phyloP scores from a whole-genome alignment of 1,140 invertebrate genomes.

The Danaus melanippus region DNA sequence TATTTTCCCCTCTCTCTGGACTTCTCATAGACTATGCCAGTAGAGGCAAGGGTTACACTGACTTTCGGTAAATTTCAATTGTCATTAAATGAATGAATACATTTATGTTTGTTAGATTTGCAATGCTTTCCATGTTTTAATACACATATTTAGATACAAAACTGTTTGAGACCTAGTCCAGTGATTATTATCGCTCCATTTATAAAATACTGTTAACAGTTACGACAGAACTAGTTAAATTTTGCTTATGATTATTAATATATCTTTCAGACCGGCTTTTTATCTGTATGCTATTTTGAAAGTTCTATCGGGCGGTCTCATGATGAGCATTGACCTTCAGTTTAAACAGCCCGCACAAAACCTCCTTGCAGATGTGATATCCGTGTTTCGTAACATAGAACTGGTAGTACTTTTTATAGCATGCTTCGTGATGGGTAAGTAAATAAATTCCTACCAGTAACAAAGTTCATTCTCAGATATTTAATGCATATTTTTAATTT shows the following conservation, averaged over 20 bases:
- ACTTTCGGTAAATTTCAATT: conserved; percentile 75
- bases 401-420: conserved; percentile 81
- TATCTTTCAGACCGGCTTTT: conserved; percentile 80
- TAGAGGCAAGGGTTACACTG: conserved; percentile 75
- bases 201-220: neutral
- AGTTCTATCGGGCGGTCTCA: conserved; percentile 77
- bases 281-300: conserved; percentile 84
- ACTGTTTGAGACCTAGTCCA: too few species aligned
- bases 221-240: neutral
- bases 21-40: conserved; percentile 79
- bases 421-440: conserved; percentile 81
- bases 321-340: conserved; percentile 82
- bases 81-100: too few species aligned
- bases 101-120: too few species aligned
- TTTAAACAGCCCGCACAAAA: conserved; percentile 83
- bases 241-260: neutral
- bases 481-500: too few species aligned
- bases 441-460: neutral
- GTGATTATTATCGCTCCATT: too few species aligned
- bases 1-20: conserved; percentile 84
- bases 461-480: too few species aligned
- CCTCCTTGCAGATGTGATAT: conserved; percentile 80
- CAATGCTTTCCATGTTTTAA: too few species aligned
- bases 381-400: conserved; percentile 81
- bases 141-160: too few species aligned